Evolutionary conservation across 2,888 invertebrate species (phyloP).

Genomic region (Agapetus fuscipes): DNA sequence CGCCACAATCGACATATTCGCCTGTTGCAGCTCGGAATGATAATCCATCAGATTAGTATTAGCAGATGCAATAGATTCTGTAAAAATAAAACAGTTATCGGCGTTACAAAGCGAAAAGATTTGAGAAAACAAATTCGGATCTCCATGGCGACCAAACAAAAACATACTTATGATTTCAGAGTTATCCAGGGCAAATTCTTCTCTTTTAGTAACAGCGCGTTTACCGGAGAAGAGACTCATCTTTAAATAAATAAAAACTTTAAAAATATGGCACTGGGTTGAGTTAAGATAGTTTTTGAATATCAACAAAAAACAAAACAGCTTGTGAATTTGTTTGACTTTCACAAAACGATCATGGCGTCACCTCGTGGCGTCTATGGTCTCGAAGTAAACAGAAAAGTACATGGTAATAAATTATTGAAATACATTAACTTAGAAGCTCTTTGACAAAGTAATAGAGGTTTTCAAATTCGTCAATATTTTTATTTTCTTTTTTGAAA

Average conservation of each 20-base stretch:
- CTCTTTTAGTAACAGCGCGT: slow-evolving; percentile 7
- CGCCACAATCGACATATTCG: slow-evolving; percentile 38
- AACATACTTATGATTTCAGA: slow-evolving; percentile 14
- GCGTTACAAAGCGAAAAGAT: not conserved
- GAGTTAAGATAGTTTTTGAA: too few species aligned
- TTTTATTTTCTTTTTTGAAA: too few species aligned
- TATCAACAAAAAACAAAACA: too few species aligned
- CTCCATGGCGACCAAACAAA: slow-evolving; percentile 14
- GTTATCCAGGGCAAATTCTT: slow-evolving; percentile 13
- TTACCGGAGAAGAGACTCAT: slow-evolving; percentile 14
- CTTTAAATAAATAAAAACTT: too few species aligned
- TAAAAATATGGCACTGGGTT: too few species aligned
- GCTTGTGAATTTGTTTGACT: too few species aligned
- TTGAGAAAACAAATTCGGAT: not conserved
- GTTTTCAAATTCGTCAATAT: too few species aligned
- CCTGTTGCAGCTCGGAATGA: slow-evolving; percentile 37
- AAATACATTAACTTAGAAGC: too few species aligned
- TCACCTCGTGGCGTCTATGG: slow-evolving; percentile 17
- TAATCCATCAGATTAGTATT: slow-evolving; percentile 31
- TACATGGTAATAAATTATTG: too few species aligned
- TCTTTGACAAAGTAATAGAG: too few species aligned
- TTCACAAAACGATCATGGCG: slow-evolving; percentile 12
- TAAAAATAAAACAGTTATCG: slow-evolving; percentile 24
- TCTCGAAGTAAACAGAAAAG: slow-evolving; percentile 7
- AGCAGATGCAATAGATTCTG: slow-evolving; percentile 38